Evolutionary conservation across 2,113 vertebrate species (phyloP).

Genomic region (zebrafish (Danio rerio)): GRCz12tu NC_133181.1:28058001-28058500

Average conservation of each 20-base stretch:
- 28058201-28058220: slow-evolving; percentile 58
- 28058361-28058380: background rate
- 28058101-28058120: background rate
- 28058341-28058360: slow-evolving; percentile 20
- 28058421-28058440: slow-evolving; percentile 32
- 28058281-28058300: slow-evolving; percentile 65
- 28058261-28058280: slow-evolving; percentile 63
- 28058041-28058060: no score
- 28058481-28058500: slow-evolving; percentile 30
- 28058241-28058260: slow-evolving; percentile 62
- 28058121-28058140: background rate
- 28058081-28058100: background rate
- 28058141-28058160: background rate
- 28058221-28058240: slow-evolving; percentile 47
- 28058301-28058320: slow-evolving; percentile 45
- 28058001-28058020: background rate
- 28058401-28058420: background rate
- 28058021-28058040: background rate
- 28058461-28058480: slow-evolving; percentile 49
- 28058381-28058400: background rate
- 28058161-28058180: background rate
- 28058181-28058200: background rate
- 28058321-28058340: slow-evolving; percentile 29
- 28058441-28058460: slow-evolving; percentile 53
- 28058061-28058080: background rate